Evolutionary conservation across 64 coral and sea anemone genomes (phyloP).

Genomic region (Anthopleura sola): DNA sequence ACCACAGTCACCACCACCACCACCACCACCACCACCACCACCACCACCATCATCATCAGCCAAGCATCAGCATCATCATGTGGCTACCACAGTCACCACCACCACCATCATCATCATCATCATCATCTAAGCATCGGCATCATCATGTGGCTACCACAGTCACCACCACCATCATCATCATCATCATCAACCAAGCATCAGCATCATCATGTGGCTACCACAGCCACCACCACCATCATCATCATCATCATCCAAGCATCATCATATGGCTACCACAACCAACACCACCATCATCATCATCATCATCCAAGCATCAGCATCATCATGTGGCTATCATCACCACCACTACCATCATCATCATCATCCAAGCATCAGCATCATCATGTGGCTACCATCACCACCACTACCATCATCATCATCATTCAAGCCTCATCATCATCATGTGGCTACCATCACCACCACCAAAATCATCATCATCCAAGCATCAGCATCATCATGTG

Average conservation of each 20-base stretch:
- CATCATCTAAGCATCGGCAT: no score
- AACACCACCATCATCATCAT: background rate
- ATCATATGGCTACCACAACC: no score
- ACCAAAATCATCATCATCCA: background rate
- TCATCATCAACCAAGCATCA: background rate
- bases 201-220: background rate
- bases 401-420: background rate
- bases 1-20: no score
- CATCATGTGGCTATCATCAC: background rate
- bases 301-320: background rate
- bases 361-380: background rate
- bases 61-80: no score
- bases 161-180: background rate
- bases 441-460: background rate
- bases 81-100: no score
- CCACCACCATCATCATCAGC: no score
- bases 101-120: no score
- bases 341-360: background rate
- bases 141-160: background rate
- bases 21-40: no score
- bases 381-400: background rate
- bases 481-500: background rate
- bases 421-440: background rate
- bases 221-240: background rate
- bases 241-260: background rate